Evolutionary conservation across 2,888 invertebrate genomes (phyloP).

Genomic region (Rotaria sp.): DNA sequence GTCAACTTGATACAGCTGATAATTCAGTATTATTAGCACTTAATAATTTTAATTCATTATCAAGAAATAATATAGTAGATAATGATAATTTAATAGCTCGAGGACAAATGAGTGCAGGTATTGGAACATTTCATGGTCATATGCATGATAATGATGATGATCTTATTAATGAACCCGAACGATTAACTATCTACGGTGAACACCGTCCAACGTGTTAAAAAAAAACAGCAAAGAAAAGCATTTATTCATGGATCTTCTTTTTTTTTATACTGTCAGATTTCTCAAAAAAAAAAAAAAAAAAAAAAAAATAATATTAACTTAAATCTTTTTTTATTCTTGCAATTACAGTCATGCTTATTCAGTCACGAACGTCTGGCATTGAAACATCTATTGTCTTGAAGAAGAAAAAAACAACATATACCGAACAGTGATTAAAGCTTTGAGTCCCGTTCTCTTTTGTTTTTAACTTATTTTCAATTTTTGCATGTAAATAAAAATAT

Average conservation of each 20-base stretch:
- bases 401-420: no score
- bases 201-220: neutral
- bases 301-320: no score
- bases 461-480: neutral
- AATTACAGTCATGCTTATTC: neutral
- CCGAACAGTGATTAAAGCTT: neutral
- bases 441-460: neutral
- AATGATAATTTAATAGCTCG: neutral
- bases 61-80: neutral
- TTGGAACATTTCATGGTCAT: neutral
- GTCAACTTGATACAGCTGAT: neutral
- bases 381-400: neutral
- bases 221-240: neutral
- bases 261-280: neutral
- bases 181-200: neutral
- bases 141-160: neutral
- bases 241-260: neutral
- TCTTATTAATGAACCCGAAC: neutral
- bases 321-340: neutral
- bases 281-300: neutral
- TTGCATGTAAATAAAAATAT: neutral
- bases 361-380: neutral
- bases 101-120: neutral
- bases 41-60: neutral
- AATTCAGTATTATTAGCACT: neutral